Conservation (phyloP, 2,888 invertebrate species). For the Augochlorella aurata region DNA sequence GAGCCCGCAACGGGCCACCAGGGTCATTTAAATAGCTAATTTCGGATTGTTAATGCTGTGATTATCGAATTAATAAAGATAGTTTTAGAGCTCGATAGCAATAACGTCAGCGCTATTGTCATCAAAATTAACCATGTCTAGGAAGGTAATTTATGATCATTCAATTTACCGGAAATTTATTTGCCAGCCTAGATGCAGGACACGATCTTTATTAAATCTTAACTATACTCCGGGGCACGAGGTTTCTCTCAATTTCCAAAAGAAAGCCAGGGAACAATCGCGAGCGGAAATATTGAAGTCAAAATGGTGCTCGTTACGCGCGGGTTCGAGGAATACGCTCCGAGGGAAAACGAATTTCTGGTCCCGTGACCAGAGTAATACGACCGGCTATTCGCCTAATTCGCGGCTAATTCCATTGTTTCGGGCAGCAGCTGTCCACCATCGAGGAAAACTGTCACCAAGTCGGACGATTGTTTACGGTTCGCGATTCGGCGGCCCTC, state of each 20-base stretch:
- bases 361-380: constrained; percentile 15
- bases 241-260: constrained; percentile 2
- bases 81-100: no score
- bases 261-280: neutral
- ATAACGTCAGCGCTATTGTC: neutral
- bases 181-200: neutral
- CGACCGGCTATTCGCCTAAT: constrained; percentile 36
- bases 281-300: neutral
- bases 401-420: constrained; percentile 46
- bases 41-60: no score
- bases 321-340: constrained; percentile 9
- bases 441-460: neutral
- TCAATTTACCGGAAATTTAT: neutral
- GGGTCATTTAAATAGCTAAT: no score
- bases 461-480: constrained; percentile 23
- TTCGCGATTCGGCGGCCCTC: constrained; percentile 28
- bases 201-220: neutral
- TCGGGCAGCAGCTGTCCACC: constrained; percentile 6
- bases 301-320: neutral
- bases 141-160: neutral
- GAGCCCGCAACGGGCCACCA: no score
- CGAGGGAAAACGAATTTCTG: constrained; percentile 18
- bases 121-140: neutral
- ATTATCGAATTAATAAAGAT: no score
- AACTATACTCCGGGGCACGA: neutral